These are phyloP conservation scores for Tichodroma muraria DNA, from an alignment of 2,113 vertebrate genomes.

Conservation along the genomic window DNA sequence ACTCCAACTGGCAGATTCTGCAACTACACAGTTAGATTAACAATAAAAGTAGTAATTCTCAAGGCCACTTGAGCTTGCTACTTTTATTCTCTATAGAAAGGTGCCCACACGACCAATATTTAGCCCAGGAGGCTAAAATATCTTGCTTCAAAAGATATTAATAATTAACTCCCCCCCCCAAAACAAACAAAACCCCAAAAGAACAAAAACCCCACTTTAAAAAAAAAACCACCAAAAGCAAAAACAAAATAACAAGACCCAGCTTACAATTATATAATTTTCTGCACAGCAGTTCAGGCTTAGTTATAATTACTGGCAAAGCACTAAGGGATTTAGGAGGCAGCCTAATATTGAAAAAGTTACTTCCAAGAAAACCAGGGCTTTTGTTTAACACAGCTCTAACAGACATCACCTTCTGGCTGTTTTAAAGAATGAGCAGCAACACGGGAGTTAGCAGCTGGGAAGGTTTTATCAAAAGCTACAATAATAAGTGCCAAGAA, in stretches of 20 bases:
- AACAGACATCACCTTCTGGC: neutral
- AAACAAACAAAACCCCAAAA: neutral
- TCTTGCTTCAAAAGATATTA: neutral
- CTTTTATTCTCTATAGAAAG: neutral
- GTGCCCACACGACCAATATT: too few species aligned
- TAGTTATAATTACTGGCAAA: neutral
- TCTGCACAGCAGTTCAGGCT: neutral
- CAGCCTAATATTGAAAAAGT: neutral
- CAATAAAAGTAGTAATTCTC: neutral
- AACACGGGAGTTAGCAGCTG: neutral
- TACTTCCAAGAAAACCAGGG: neutral
- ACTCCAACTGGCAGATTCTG: neutral
- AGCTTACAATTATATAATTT: neutral
- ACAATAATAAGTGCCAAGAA: neutral
- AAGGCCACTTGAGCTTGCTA: neutral
- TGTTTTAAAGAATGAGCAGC: neutral
- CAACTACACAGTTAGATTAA: neutral
- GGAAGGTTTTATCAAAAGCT: slow-evolving; percentile 11
- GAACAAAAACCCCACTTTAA: neutral
- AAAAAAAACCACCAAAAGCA: neutral
- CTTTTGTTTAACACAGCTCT: neutral
- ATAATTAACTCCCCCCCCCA: neutral
- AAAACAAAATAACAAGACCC: neutral
- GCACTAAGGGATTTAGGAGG: neutral
- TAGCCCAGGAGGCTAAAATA: neutral